Evolutionary conservation across 1,140 invertebrate genomes (phyloP).

Genomic region (Antheraea pernyi): DNA sequence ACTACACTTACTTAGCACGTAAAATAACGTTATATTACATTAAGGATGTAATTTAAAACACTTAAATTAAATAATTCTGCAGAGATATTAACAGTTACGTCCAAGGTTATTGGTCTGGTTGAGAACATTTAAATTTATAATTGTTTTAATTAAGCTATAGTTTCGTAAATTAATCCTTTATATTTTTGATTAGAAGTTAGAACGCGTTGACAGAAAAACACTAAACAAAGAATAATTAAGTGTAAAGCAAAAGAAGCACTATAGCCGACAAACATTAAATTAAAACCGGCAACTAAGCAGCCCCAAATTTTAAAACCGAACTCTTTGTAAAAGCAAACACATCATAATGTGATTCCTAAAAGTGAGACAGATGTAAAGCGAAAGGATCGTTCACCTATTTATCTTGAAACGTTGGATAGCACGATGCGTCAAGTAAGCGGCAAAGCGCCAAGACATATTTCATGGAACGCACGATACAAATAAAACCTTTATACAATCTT

Average conservation of each 20-base stretch:
- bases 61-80: neutral
- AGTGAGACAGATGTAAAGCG: constrained; percentile 30
- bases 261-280: no score
- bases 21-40: neutral
- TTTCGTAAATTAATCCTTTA: no score
- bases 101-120: no score
- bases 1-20: neutral
- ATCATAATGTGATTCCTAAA: constrained; percentile 33
- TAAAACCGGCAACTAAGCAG: neutral
- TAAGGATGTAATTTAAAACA: neutral
- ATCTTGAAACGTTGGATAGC: constrained; percentile 24
- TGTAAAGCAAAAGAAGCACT: no score
- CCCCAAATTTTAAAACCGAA: constrained; percentile 5
- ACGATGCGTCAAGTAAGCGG: constrained; percentile 16
- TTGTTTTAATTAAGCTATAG: no score
- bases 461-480: constrained; percentile 17
- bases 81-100: no score
- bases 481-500: neutral
- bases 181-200: no score
- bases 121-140: no score
- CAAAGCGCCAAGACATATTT: constrained; percentile 22
- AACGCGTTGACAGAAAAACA: no score
- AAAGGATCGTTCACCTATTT: constrained; percentile 31
- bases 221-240: no score
- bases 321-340: constrained; percentile 19